Conservation (phyloP, 2,888 invertebrate genomes). For the Heliconius erato region DNA sequence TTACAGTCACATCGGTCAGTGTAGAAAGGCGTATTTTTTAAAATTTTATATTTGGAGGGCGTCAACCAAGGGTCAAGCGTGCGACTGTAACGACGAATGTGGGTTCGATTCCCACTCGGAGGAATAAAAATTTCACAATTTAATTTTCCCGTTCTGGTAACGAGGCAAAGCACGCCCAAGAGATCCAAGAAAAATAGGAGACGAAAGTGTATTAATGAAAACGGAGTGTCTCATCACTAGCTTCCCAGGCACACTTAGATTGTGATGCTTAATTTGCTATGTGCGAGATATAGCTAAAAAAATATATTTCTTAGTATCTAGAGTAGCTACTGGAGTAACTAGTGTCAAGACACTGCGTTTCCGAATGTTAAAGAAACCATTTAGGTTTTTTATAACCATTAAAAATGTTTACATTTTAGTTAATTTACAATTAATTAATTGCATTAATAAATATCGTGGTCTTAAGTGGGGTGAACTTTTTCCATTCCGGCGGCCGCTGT, state of each 20-base stretch:
- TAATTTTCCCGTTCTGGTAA: no score
- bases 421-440: conserved; percentile 70
- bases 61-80: no score
- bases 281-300: neutral
- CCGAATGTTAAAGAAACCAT: neutral
- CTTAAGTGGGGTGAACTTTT: conserved; percentile 66
- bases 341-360: neutral
- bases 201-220: neutral
- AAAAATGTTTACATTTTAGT: neutral
- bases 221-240: no score
- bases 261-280: neutral
- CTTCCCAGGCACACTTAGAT: neutral
- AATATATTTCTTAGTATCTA: neutral
- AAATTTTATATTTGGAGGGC: no score
- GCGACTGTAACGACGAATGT: no score
- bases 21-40: no score
- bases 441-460: conserved; percentile 65
- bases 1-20: no score
- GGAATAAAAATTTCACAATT: no score
- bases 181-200: neutral
- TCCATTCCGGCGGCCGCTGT: conserved; percentile 64
- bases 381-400: neutral
- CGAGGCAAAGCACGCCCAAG: neutral
- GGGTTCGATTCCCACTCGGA: no score
- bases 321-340: neutral